Evolutionary conservation across 1,140 invertebrate species (phyloP), one percentile per base, ranked within the genome.

Genomic region (Aphelenchoides fujianensis): DNA sequence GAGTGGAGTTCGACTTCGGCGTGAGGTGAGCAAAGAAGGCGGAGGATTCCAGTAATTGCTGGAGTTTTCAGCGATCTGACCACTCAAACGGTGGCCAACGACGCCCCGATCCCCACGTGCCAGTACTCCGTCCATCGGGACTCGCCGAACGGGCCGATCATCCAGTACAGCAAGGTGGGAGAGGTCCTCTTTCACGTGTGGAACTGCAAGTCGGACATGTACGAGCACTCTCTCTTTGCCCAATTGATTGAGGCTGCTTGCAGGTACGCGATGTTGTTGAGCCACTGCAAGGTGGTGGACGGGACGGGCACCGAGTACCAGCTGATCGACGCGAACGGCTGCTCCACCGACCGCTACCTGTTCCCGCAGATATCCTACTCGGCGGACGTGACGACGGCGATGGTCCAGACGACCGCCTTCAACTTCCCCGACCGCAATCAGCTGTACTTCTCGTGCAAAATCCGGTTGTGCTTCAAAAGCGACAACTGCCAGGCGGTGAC

Each of bases 261-360:
- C 34, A 5, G 19, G 30, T 84, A 84, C 64, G 55, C 69, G 3
- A 83, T 83, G 83, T 61, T 82, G 27, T 59, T 83, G 31, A 74
- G 81, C 62, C 71, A 73, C 52, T 83, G 82, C 64, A 34, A 68
- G 34, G 80, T 80, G 35, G 34, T 76, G 9, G 81, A 85, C 73
- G 83, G 83, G 23, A 71, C 75, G 34, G 82, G 82, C 0, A 68
- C 62, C 12, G 74, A 78, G 48, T 70, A 73, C 30, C 32, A 48
- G 32, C 62, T 84, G 7, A 62, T 84, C n/a, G 81, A 84, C 68
- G 70, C 69, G 27, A 70, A 84, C 70, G 81, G 80, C 57, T 83
- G 82, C 37, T 74, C 79, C 2, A 75, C 69, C 16, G 81, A 83
- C 66, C 67, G 61, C 19, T 78, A 63, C 59, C 64, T 83, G 12